These are phyloP conservation scores for Propithecus coquereli DNA, from an alignment of 2,113 vertebrate species.

Conservation along the genomic window DNA sequence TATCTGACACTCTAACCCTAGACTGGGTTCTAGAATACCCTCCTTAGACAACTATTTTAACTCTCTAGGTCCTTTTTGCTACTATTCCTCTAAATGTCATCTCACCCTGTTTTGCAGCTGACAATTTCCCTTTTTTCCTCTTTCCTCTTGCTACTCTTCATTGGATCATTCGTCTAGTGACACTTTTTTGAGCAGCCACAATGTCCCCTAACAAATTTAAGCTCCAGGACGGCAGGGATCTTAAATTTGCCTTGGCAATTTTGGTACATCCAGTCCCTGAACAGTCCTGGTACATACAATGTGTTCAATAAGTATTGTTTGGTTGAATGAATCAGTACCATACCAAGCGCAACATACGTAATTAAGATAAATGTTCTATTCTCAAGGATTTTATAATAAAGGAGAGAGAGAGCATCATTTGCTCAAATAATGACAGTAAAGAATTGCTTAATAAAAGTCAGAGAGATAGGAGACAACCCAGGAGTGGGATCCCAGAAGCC, in stretches of 20 bases:
- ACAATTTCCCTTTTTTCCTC: neutral
- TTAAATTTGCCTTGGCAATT: neutral
- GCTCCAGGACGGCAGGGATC: neutral
- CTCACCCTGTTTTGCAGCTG: neutral
- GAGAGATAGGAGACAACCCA: neutral
- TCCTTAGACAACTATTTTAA: neutral
- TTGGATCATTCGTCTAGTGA: neutral
- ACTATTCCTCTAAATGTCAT: neutral
- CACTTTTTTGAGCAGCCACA: neutral
- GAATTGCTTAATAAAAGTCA: neutral
- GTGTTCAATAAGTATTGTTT: neutral
- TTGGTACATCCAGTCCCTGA: neutral
- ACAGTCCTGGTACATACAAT: neutral
- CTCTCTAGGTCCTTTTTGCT: neutral
- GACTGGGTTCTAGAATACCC: neutral
- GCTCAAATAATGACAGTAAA: slow-evolving; percentile 3
- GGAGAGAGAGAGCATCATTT: neutral
- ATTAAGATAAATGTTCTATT: neutral
- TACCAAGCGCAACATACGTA: neutral
- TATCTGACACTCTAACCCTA: neutral
- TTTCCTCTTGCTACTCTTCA: neutral
- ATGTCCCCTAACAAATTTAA: neutral
- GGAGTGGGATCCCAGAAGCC: neutral
- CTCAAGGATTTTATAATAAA: neutral
- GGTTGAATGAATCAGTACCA: neutral